phyloP scores from a whole-genome alignment of 2,113 vertebrate genomes.

The Carassius auratus region DNA sequence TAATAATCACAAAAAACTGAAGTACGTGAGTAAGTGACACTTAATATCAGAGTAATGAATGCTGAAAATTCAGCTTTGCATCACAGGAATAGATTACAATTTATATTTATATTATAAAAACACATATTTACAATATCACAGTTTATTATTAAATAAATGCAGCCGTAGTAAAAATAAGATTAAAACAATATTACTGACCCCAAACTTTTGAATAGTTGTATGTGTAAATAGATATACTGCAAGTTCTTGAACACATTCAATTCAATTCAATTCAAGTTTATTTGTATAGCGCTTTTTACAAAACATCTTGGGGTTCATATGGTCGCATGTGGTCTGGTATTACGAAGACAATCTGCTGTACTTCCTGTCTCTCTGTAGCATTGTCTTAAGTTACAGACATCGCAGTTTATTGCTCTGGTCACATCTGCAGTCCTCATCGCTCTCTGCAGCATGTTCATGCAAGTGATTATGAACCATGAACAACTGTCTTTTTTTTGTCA shows the following conservation, averaged over 20 bases:
- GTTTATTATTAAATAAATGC: background rate
- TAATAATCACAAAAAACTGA: background rate
- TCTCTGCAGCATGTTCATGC: background rate
- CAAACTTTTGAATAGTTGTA: background rate
- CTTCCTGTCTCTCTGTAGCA: background rate
- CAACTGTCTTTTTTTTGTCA: background rate
- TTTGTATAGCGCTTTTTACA: no score
- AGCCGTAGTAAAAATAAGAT: background rate
- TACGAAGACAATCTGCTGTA: background rate
- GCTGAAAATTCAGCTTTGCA: background rate
- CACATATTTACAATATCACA: background rate
- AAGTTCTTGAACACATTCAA: background rate
- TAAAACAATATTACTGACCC: background rate
- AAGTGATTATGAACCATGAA: background rate
- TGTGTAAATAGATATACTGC: background rate
- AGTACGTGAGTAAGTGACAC: background rate
- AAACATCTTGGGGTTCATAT: background rate
- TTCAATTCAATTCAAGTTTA: no score
- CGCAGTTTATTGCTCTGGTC: background rate
- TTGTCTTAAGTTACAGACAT: background rate
- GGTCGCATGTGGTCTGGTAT: background rate
- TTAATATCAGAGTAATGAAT: background rate
- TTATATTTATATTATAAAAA: background rate
- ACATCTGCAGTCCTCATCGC: background rate
- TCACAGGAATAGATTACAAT: background rate